phyloP scores from a whole-genome alignment of 2,888 invertebrate species.

The Plagodis pulveraria region DNA sequence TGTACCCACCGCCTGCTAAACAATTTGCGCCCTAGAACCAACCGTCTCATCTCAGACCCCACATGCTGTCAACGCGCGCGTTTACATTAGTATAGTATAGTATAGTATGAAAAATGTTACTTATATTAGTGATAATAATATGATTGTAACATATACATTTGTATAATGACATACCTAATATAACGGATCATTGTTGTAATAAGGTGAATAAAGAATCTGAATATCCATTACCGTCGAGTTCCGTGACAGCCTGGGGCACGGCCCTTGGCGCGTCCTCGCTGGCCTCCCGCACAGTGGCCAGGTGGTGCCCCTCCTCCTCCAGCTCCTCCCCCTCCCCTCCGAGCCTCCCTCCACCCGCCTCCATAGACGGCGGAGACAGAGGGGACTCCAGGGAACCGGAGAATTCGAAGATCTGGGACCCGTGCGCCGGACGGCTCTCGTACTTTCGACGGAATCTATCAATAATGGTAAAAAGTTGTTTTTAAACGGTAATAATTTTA shows the following conservation, averaged over 20 bases:
- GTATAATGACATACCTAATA: too few species aligned
- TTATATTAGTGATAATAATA: too few species aligned
- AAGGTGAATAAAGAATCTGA: too few species aligned
- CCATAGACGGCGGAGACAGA: constrained; percentile 50
- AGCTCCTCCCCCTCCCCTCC: constrained; percentile 26
- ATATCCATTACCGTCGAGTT: too few species aligned
- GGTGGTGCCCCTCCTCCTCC: constrained; percentile 47
- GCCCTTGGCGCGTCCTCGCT: constrained; percentile 41
- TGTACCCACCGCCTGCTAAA: too few species aligned
- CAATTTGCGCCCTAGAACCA: too few species aligned
- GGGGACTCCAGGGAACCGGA: constrained; percentile 89
- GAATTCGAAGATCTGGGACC: constrained; percentile 86
- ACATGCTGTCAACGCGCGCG: not conserved
- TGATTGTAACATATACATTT: too few species aligned
- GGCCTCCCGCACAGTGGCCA: constrained; percentile 67
- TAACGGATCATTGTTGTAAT: too few species aligned
- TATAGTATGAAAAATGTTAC: too few species aligned
- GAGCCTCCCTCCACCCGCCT: constrained; percentile 38
- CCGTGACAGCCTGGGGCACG: not conserved
- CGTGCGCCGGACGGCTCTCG: constrained; percentile 78
- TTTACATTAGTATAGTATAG: too few species aligned
- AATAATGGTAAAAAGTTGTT: not conserved
- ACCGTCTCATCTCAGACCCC: too few species aligned
- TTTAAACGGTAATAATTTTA: not conserved
- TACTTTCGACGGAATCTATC: constrained; percentile 18